Conservation (phyloP, 2,888 invertebrate genomes). For the Leucophora obtusa region DNA sequence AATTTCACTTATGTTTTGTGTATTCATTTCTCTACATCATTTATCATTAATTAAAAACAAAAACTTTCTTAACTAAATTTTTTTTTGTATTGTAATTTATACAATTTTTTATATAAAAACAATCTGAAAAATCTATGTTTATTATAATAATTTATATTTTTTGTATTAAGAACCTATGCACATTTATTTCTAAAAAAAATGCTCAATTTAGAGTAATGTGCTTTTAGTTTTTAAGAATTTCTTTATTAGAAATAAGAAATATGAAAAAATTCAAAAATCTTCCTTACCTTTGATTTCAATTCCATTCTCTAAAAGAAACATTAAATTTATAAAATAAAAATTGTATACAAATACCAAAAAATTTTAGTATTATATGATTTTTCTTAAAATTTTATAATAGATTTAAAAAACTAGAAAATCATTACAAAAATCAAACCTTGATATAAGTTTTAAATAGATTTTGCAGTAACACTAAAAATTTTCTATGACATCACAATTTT, state of each 20-base stretch:
- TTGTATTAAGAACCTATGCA: slow-evolving; percentile 16
- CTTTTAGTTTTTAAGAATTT: slow-evolving; percentile 17
- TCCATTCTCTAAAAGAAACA: background rate
- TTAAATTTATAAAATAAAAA: background rate
- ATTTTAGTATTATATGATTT: background rate
- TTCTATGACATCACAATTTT: too few species aligned
- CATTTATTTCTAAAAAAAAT: slow-evolving; percentile 36
- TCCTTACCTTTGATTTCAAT: slow-evolving; percentile 26
- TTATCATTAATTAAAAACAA: slow-evolving; percentile 11
- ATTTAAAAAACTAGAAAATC: background rate
- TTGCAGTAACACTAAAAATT: too few species aligned
- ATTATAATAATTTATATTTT: background rate
- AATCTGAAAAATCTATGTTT: background rate
- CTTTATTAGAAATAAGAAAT: slow-evolving; percentile 15
- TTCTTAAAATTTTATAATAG: background rate
- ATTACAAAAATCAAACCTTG: background rate
- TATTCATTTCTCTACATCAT: background rate
- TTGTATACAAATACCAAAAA: background rate
- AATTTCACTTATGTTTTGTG: background rate
- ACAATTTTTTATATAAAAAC: background rate
- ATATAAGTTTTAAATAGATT: too few species aligned
- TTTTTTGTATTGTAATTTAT: background rate
- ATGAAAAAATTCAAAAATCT: slow-evolving; percentile 39
- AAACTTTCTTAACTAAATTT: background rate
- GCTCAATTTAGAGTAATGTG: slow-evolving; percentile 49